phyloP scores from a whole-genome alignment of 2,888 invertebrate genomes.

The Physocephala rufipes region DNA sequence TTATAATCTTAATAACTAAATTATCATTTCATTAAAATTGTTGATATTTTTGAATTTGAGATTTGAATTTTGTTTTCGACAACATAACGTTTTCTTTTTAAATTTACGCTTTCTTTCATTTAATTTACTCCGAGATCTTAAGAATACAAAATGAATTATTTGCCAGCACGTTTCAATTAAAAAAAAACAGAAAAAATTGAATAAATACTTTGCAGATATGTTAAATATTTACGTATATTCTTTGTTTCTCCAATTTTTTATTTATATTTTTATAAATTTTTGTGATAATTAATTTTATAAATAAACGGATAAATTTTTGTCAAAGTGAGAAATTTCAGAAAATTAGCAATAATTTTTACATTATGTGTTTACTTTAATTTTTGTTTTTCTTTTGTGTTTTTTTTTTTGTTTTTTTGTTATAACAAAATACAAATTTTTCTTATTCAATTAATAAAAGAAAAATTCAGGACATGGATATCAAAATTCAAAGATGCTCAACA shows the following conservation, averaged over 20 bases:
- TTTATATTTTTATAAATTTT: neutral
- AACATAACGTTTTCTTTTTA: too few species aligned
- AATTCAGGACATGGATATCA: neutral
- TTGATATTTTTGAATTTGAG: too few species aligned
- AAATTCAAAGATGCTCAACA: too few species aligned
- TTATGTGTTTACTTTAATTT: too few species aligned
- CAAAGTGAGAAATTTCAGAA: neutral
- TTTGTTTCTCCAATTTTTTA: neutral
- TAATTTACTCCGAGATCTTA: neutral
- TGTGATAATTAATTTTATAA: conserved; percentile 9
- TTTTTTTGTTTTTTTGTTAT: neutral
- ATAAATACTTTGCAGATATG: neutral
- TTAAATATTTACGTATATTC: neutral
- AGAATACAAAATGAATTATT: neutral
- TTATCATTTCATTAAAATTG: too few species aligned
- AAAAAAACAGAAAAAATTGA: neutral
- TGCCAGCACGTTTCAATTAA: neutral
- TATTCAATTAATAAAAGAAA: neutral
- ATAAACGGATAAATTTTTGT: neutral
- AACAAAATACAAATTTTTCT: neutral
- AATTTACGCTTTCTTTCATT: neutral
- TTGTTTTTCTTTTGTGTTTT: conserved; percentile 7
- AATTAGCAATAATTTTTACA: too few species aligned
- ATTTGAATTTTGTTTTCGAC: too few species aligned
- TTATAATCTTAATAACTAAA: too few species aligned